Conservation (phyloP, 2,888 invertebrate species). For the Ornithoptera alexandrae region DNA sequence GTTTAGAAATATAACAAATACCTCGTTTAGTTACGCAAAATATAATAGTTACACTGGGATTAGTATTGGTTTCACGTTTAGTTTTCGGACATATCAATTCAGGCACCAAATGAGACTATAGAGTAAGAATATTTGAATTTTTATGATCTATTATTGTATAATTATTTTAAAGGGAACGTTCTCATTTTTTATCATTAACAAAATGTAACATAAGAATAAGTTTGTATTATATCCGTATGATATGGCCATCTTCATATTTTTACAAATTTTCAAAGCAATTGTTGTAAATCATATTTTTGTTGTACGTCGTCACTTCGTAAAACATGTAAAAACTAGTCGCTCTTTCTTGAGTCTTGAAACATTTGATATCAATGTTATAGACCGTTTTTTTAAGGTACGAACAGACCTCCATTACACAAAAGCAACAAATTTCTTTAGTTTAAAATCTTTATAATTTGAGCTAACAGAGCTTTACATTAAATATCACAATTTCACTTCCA, state of each 20-base stretch:
- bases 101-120: slow-evolving; percentile 77
- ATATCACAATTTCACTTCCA: not conserved
- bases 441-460: too few relatives aligned
- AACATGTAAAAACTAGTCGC: too few relatives aligned
- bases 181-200: not conserved
- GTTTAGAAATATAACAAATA: slow-evolving; percentile 75
- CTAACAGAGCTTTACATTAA: not conserved
- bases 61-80: slow-evolving; percentile 73
- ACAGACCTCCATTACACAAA: too few relatives aligned
- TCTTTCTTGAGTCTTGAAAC: too few relatives aligned
- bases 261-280: not conserved
- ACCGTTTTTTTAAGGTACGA: too few relatives aligned
- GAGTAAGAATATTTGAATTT: slow-evolving; percentile 69
- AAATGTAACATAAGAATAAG: not conserved
- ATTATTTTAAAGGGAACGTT: slow-evolving; percentile 36
- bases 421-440: too few relatives aligned
- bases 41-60: slow-evolving; percentile 68
- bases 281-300: too few relatives aligned
- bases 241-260: not conserved
- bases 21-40: slow-evolving; percentile 76
- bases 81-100: slow-evolving; percentile 78
- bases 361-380: too few relatives aligned
- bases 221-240: not conserved
- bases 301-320: too few relatives aligned
- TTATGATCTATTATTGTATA: slow-evolving; percentile 59